Base-by-base conservation (phyloP, 1,140 invertebrate species). In the Orius laevigatus region DNA sequence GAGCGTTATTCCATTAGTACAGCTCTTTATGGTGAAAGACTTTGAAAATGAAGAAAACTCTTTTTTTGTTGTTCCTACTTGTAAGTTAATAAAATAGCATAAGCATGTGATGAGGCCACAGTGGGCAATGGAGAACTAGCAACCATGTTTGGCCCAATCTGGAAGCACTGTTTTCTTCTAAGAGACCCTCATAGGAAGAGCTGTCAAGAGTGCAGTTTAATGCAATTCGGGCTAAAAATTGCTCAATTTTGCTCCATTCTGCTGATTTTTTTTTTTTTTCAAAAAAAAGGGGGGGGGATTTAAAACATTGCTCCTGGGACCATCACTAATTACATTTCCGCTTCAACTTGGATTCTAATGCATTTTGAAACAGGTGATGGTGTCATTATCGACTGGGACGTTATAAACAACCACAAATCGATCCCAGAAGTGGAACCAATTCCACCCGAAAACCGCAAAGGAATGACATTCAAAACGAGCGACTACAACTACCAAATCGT, bases 1-100 rank as follows among this genome's bases (percentile, higher is more conserved):
- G 39, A 70, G 85, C 62, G 70, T 97, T 4, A 62, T 97, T 1
- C 63, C 74, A 20, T 63, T 88, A 2, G 75, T 84, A 36, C 87
- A 90, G 60, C 67, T 73, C 38, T 92, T 85, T 53, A 72, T 91
- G 59, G 67, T 78, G 8, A 81, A 80, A 56, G 76, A 83, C 58
- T 68, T 67, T 31, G 63, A 66, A 1, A 72, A 69, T 57, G 62
- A 71, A 25, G 73, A 77, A 25, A 77, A 84, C 55, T 75, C 74
- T 11, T 79, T 80, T 58, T 66, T 89, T 15, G 67, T 97, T 18
- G 84, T 86, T 4, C 57, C 57, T 35, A 20, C 54, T 9, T 4
- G 25, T 25, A 4, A 25, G 25, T 25, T 25, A n/a, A n/a, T n/a
- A n/a, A n/a, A n/a, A n/a, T n/a, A n/a, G n/a, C n/a, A n/a, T n/a